These are phyloP conservation scores for Chlorops oryzae DNA, from an alignment of 1,140 invertebrate species.

Conservation along the genomic window DNA sequence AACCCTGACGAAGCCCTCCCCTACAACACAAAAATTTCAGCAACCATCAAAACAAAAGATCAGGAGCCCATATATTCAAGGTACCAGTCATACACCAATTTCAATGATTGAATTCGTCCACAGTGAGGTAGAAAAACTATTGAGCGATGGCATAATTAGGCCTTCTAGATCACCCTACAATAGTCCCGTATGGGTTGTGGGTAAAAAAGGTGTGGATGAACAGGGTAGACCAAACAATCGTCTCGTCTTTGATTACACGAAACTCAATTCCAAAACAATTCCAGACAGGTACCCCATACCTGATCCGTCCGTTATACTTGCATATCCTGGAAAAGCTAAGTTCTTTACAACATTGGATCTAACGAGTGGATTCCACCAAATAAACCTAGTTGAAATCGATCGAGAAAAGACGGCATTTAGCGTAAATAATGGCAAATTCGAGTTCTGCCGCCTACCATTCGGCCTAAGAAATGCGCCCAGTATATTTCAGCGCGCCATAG, in stretches of 20 bases:
- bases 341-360: slow-evolving; percentile 13
- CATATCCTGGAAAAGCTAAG: neutral
- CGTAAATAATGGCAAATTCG: neutral
- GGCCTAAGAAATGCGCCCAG: slow-evolving; percentile 41
- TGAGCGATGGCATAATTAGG: slow-evolving; percentile 17
- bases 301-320: slow-evolving; percentile 5
- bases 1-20: slow-evolving; percentile 13
- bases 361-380: slow-evolving; percentile 45
- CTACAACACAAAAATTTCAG: slow-evolving; percentile 15
- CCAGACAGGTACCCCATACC: no score
- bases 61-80: slow-evolving; percentile 21
- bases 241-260: slow-evolving; percentile 30
- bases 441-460: slow-evolving; percentile 29
- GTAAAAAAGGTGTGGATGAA: slow-evolving; percentile 16
- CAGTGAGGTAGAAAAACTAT: slow-evolving; percentile 28
- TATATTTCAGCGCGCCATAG: slow-evolving; percentile 47
- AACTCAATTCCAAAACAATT: slow-evolving; percentile 21
- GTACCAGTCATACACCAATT: slow-evolving; percentile 19
- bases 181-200: no score
- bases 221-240: slow-evolving; percentile 24
- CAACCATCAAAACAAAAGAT: slow-evolving; percentile 14
- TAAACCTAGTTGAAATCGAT: neutral
- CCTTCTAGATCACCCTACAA: slow-evolving; percentile 7
- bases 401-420: slow-evolving; percentile 12
- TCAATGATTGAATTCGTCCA: slow-evolving; percentile 15